Base-by-base conservation (phyloP, 2,888 invertebrate genomes). In the Coelinius sp. region DNA sequence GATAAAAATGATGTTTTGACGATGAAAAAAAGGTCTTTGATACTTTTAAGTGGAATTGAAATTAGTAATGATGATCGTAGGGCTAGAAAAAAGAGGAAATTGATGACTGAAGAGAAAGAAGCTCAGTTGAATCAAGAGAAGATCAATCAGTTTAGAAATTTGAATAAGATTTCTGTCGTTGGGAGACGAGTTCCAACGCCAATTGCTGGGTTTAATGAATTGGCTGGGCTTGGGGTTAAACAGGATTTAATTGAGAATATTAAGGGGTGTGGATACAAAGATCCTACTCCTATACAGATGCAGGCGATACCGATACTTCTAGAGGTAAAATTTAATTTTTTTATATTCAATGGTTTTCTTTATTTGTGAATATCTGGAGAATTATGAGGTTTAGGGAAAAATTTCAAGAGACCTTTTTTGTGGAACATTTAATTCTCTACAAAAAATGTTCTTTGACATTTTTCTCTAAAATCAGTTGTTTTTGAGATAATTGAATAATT, bases 231-330 rank as follows among this genome's bases (percentile, higher is more conserved):
- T 82, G 88, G 89, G 35, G 88, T 96, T 4, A 88, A 90, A 0
- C 84, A 89, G 4, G 89, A 89, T 17, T 85, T 97, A 1, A 87
- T 95, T 8, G 88, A 92, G 27, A 97, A 95, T 77, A 89, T 97
- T 5, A 88, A 85, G 24, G 89, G 90, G 69, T 92, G 93, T 80
- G 94, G 94, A 0, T 97, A 95, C 81, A 84, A 88, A 0, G 90
- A 91, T 68, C 97, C 97, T 0, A 97, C 97, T 0, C 93, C 97
- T 0, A 94, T 98, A 80, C 97, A 98, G 89, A 93, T 97, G 91
- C 98, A 99, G 88, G 94, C 96, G 0, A 91, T 98, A 77, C 96
- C 99, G 1, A 91, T 95, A 72, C 93, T 99, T 93, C 85, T 97
- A 67, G 90, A 93, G 89, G 94, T 94, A 83, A 85, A 83, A 24